Percentiles rank a stretch among this genome's conserved stretches.
Conservation (phyloP, 37 sponge, comb jelly and placozoan species). For the Mnemiopsis leidyi region DNA sequence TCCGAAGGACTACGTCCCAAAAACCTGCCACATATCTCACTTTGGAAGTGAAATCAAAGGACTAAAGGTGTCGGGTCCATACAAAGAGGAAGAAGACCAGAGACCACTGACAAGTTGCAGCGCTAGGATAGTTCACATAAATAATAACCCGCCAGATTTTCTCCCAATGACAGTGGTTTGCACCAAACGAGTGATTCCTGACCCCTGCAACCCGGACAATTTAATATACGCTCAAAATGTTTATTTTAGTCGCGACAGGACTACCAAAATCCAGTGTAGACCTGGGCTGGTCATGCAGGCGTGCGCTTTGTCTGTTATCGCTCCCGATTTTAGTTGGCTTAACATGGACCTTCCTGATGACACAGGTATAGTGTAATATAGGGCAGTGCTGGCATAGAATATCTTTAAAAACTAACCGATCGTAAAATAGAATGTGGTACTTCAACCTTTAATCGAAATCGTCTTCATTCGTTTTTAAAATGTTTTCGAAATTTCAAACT, state of each 20-base stretch:
- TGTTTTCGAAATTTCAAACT: too few species aligned
- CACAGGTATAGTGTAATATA: too few species aligned
- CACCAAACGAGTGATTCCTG: background rate
- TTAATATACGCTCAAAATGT: background rate
- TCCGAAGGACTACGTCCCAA: background rate
- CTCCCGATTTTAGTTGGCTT: background rate
- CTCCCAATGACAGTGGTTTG: conserved; percentile 30
- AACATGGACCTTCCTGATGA: background rate
- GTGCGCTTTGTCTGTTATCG: conserved; percentile 1
- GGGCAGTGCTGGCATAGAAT: too few species aligned
- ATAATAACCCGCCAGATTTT: too few species aligned
- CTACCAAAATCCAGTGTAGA: background rate
- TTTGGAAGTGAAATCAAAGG: background rate
- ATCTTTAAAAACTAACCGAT: too few species aligned
- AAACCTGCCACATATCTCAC: background rate
- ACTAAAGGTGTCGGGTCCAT: background rate
- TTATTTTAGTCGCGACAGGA: background rate
- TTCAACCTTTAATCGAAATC: too few species aligned
- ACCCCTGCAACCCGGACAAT: background rate
- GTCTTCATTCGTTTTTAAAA: too few species aligned
- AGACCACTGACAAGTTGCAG: background rate
- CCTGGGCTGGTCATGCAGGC: background rate
- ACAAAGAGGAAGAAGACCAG: background rate
- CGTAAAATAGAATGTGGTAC: too few species aligned
- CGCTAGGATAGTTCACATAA: background rate